Base-by-base conservation (phyloP, 2,113 vertebrate genomes). In the Agapornis roseicollis region DNA sequence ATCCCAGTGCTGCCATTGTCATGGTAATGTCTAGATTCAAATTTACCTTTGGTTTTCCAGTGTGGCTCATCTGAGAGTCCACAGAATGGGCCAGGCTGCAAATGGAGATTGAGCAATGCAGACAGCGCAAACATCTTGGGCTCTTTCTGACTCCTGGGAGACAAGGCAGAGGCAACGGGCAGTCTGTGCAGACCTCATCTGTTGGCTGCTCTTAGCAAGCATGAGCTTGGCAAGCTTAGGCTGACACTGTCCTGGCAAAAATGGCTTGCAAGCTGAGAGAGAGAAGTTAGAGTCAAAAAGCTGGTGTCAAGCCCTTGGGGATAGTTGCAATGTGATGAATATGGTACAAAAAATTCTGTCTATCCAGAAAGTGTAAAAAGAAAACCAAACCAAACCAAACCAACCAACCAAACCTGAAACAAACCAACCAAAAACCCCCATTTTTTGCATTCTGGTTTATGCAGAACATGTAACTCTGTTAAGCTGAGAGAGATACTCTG, bases 111-210 rank as follows among this genome's bases (percentile, higher is more conserved):
- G 61, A 31, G 31, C 79, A 64, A 23, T 33, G 79, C 35, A 82
- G 52, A 6, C 74, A 60, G 61, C 19, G 28, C 50, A 17, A 50
- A 86, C 64, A 82, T 46, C 33, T 46, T 31, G 15, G 33, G 41
- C 15, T 68, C 6, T 18, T 81, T 29, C 41, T 70, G 24, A 18
- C 39, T 58, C 7, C 56, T 42, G 29, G 41, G 39, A 77, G 63
- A 39, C 8, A 11, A 64, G 29, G 11, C 52, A 33, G 10, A 22
- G 49, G 47, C 2, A 2, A 11, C 12, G 37, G 55, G 35, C 60
- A 83, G 49, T 42, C 37, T 1, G 0, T 69, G n/a, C 58, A 46
- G 39, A 13, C 56, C 18, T 71, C 0, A 0, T 31, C 47, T 63
- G 10, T 37, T 50, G 71, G 42, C 46, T 28, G 28, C 70, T 63